These are phyloP conservation scores for Sebastes trivittatus DNA, from an alignment of 2,797 vertebrate species.

Conservation along the genomic window DNA sequence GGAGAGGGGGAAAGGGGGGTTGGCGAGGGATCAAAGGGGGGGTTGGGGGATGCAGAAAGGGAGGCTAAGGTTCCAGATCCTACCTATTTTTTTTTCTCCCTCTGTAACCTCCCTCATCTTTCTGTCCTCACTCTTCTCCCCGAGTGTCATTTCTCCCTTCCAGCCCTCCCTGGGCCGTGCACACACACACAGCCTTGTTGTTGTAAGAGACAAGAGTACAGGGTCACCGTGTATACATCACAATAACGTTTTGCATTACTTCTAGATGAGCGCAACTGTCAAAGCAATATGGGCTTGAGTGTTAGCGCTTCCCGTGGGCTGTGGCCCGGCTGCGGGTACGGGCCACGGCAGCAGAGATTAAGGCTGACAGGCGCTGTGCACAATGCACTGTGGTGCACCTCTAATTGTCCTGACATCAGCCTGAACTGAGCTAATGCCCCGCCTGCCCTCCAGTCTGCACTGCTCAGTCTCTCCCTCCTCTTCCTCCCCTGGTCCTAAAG, in stretches of 20 bases:
- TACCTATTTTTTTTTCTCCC: slow-evolving; percentile 4
- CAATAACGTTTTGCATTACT: slow-evolving; percentile 96
- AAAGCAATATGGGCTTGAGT: slow-evolving; percentile 94
- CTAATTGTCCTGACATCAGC: slow-evolving; percentile 90
- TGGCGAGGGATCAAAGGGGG: background rate
- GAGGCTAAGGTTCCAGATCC: slow-evolving; percentile 19
- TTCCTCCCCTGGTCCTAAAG: slow-evolving; percentile 54
- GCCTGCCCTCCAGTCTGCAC: slow-evolving; percentile 67
- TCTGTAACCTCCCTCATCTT: slow-evolving; percentile 21
- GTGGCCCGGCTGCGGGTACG: slow-evolving; percentile 80
- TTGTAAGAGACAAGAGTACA: slow-evolving; percentile 86
- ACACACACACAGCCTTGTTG: slow-evolving; percentile 63
- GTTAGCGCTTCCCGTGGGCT: slow-evolving; percentile 90
- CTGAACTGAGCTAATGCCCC: slow-evolving; percentile 85
- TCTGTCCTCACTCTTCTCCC: slow-evolving; percentile 45
- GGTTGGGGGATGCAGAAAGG: slow-evolving; percentile 8
- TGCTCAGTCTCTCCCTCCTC: slow-evolving; percentile 38
- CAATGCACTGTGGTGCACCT: slow-evolving; percentile 83
- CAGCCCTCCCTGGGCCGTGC: slow-evolving; percentile 44
- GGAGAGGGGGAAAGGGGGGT: background rate
- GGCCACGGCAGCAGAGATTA: slow-evolving; percentile 87
- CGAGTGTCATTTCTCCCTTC: slow-evolving; percentile 56
- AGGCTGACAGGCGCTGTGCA: slow-evolving; percentile 89
- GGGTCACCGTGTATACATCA: slow-evolving; percentile 90
- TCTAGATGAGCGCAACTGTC: slow-evolving; percentile 98